phyloP scores from a whole-genome alignment of 2,888 invertebrate genomes.

The Leucania comma region DNA sequence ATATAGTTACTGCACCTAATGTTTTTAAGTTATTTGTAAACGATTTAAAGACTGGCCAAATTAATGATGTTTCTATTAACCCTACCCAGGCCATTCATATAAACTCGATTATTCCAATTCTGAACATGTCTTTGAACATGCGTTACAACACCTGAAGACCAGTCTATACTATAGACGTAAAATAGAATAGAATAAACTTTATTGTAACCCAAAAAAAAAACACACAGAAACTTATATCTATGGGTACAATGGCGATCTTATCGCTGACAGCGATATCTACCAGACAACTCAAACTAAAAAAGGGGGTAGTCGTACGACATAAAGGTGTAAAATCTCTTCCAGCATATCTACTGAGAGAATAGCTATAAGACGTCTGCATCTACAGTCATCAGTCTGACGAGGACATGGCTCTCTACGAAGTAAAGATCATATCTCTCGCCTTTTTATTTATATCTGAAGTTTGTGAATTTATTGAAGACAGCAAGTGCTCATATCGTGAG shows the following conservation, averaged over 20 bases:
- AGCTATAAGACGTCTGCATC: background rate
- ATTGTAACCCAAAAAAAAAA: too few relatives aligned
- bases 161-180: background rate
- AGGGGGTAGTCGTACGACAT: too few relatives aligned
- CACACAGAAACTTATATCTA: too few relatives aligned
- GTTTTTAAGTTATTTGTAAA: background rate
- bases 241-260: too few relatives aligned
- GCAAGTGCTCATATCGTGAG: background rate
- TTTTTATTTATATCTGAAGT: constrained; percentile 1
- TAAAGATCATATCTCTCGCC: background rate
- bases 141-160: background rate
- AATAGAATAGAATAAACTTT: too few relatives aligned
- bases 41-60: background rate
- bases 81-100: background rate
- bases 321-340: background rate
- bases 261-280: too few relatives aligned
- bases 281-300: too few relatives aligned
- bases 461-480: constrained; percentile 18
- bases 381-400: background rate
- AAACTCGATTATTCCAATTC: too few relatives aligned
- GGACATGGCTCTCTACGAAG: background rate
- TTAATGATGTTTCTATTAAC: background rate
- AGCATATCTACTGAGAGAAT: background rate
- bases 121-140: background rate
- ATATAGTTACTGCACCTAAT: background rate